Evolutionary conservation across 2,888 invertebrate species (phyloP).

Genomic region (Platycnemis pennipes): DNA sequence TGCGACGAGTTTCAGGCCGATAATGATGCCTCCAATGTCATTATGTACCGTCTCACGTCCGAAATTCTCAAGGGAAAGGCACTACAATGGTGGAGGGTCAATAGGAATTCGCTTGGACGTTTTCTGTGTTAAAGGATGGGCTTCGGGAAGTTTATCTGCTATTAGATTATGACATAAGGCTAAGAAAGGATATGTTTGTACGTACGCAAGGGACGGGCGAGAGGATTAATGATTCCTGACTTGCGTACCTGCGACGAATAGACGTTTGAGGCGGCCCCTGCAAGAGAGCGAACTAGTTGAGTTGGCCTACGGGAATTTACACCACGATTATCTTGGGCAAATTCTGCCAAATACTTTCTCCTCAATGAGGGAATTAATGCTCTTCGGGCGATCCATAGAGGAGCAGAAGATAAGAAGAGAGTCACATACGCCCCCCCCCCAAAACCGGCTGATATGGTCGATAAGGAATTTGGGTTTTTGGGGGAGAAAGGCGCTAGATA

Average conservation of each 20-base stretch:
- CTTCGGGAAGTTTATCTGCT: not conserved
- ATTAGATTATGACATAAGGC: too few species aligned
- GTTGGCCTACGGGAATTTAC: not conserved
- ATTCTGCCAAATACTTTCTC: not conserved
- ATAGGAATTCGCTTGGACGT: too few species aligned
- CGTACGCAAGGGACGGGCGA: not conserved
- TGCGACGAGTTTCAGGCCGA: not conserved
- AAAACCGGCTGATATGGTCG: not conserved
- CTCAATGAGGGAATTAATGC: too few species aligned
- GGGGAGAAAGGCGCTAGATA: not conserved
- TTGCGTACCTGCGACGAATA: not conserved
- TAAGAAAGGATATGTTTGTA: not conserved
- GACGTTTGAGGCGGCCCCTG: not conserved
- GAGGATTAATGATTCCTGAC: not conserved
- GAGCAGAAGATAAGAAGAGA: not conserved
- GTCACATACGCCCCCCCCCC: not conserved
- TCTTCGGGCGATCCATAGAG: not conserved
- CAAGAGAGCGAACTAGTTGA: not conserved
- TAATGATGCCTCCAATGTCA: not conserved
- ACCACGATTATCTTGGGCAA: not conserved
- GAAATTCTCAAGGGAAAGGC: too few species aligned
- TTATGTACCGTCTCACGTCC: not conserved
- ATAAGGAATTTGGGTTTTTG: not conserved
- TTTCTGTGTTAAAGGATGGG: too few species aligned
- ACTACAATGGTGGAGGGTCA: too few species aligned